Conservation (phyloP, 2,113 vertebrate genomes). For the Tamias sibiricus region DNA sequence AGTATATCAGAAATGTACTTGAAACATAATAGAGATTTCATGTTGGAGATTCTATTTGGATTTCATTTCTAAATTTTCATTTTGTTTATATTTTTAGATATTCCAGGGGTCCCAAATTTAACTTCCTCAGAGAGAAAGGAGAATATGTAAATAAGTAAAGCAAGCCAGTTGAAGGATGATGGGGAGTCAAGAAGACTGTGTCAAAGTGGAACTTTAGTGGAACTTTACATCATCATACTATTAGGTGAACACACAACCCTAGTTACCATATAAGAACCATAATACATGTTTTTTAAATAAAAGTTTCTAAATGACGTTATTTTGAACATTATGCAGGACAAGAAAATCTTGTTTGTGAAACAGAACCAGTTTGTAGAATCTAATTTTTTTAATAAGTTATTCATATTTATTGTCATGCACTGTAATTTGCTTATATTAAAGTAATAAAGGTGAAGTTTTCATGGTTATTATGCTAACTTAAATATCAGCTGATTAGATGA, state of each 20-base stretch:
- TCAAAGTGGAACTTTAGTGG: not conserved
- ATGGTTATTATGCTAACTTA: not conserved
- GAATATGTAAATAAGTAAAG: not conserved
- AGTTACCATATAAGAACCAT: not conserved
- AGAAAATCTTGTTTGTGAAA: not conserved
- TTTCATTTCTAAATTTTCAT: not conserved
- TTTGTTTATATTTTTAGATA: not conserved
- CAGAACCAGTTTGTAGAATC: not conserved
- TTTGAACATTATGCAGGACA: not conserved
- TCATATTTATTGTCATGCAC: not conserved
- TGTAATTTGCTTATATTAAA: not conserved
- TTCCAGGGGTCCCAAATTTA: not conserved
- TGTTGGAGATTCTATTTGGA: not conserved
- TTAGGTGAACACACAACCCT: no score
- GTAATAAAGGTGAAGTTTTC: not conserved
- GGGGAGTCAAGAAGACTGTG: rapidly evolving
- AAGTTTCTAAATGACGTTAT: not conserved
- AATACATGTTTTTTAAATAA: not conserved
- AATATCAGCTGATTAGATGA: not conserved
- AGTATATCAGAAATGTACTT: not conserved
- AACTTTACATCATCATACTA: rapidly evolving
- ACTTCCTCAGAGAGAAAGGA: not conserved
- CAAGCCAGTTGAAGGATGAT: not conserved
- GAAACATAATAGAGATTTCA: not conserved
- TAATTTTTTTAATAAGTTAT: not conserved